Conservation (phyloP, 2,113 vertebrate genomes). For the Triplophysa dalaica region DNA sequence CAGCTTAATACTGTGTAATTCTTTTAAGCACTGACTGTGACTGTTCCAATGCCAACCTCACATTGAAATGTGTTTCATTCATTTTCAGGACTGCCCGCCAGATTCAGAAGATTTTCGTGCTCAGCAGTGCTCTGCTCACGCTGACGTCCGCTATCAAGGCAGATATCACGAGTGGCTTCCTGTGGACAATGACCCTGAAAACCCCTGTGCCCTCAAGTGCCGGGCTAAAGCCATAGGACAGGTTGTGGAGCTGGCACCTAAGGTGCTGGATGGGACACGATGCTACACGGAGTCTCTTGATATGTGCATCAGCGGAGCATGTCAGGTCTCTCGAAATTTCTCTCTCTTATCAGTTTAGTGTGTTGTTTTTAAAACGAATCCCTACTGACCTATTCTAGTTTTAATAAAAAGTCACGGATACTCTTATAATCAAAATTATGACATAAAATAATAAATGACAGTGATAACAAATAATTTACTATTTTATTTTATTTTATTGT, state of each 20-base stretch:
- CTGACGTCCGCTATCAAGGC: constrained; percentile 88
- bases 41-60: not conserved
- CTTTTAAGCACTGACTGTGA: too few species aligned
- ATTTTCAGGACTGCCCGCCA: constrained; percentile 85
- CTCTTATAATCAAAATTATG: too few species aligned
- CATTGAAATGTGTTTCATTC: not conserved
- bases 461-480: too few species aligned
- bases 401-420: too few species aligned
- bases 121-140: constrained; percentile 95
- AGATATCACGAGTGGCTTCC: constrained; percentile 94
- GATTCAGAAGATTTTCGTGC: constrained; percentile 92
- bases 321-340: constrained; percentile 77
- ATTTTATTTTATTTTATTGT: too few species aligned
- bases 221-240: constrained; percentile 79
- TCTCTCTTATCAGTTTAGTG: not conserved
- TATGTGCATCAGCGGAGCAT: constrained; percentile 96
- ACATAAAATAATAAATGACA: too few species aligned
- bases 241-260: constrained; percentile 90
- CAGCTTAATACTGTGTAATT: too few species aligned
- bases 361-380: too few species aligned
- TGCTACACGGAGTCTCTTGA: constrained; percentile 96
- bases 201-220: constrained; percentile 92
- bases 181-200: constrained; percentile 88
- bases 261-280: constrained; percentile 93
- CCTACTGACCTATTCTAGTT: not conserved